Evolutionary conservation across 2,113 vertebrate species (phyloP), one percentile per base, ranked within the genome.

Genomic region (Cheirogaleus medius): DNA sequence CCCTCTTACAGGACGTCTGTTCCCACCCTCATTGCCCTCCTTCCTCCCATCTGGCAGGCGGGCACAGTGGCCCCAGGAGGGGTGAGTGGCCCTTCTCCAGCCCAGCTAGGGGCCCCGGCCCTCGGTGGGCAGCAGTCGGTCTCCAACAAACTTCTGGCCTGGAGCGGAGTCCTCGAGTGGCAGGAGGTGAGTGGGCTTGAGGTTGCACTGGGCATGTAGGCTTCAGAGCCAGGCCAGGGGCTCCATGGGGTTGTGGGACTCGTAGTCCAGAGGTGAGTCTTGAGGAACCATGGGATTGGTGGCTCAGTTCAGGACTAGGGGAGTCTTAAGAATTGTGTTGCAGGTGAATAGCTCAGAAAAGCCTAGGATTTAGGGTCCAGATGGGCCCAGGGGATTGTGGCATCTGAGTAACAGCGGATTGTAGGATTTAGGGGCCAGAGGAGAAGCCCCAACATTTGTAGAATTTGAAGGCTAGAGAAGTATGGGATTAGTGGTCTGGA

Each of bases 111-210:
- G 42, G 97, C 98, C 39, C 71, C 98, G 0, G 98, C 98, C 15
- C 96, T 98, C 0, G 94, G 98, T 0, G 97, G 97, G 27, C 99
- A 98, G 87, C 99, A 99, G 97, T 98, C 98, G 0, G 99, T 99
- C 42, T 98, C 99, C 94, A 99, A 99, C 95, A 99, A 99, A 95
- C 98, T 99, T 29, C 98, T 99, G 81, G 99, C 99, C 1, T 99
- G 99, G 99, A 99, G 99, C 0, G 99, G 99, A 0, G 99, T 99
- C 32, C 98, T 99, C 0, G 99, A 99, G 97, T 99, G 99, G 99
- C 99, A 99, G 87, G 99, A 99, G 99, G 99, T 99, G 98, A 91
- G 97, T 34, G 11, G 42, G 17, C 29, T 20, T 1, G 4, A 11
- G 21, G 60, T 29, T 44, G 13, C 7, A 1, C 1, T 27, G 52